These are phyloP conservation scores for Alca torda DNA, from an alignment of 2,797 vertebrate species.

Conservation along the genomic window DNA sequence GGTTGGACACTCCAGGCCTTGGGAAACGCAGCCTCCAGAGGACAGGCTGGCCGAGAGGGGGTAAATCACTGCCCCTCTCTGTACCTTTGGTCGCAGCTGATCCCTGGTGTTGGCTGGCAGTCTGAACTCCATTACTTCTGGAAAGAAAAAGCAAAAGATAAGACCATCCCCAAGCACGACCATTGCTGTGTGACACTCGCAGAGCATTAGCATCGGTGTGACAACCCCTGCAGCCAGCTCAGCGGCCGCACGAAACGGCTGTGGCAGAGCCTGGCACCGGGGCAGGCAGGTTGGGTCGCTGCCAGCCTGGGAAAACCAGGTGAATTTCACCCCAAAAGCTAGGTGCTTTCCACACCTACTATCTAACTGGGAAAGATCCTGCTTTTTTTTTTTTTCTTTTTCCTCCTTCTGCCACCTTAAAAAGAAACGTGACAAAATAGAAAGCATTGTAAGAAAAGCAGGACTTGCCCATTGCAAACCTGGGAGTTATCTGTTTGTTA, in stretches of 20 bases:
- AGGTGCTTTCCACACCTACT: background rate
- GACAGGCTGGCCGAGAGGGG: background rate
- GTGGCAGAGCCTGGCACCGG: background rate
- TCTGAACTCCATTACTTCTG: slow-evolving; percentile 44
- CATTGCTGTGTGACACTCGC: background rate
- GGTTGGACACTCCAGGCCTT: background rate
- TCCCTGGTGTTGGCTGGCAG: slow-evolving; percentile 6
- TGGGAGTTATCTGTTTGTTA: background rate
- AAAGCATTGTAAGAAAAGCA: background rate
- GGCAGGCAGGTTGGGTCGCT: background rate
- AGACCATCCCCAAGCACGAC: background rate
- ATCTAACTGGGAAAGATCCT: background rate
- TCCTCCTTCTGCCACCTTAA: background rate
- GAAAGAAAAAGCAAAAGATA: slow-evolving; percentile 2
- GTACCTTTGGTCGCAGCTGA: slow-evolving; percentile 52
- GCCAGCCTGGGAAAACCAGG: background rate
- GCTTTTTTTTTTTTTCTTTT: background rate
- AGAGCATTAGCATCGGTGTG: rapidly evolving
- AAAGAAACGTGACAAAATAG: background rate
- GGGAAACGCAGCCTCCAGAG: background rate
- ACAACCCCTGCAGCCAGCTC: background rate
- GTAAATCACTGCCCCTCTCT: background rate
- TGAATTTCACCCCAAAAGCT: background rate
- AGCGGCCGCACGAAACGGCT: background rate
- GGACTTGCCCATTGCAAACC: background rate